Evolutionary conservation across 2,113 vertebrate genomes (phyloP), one percentile per base, ranked within the genome.

Genomic region (Paraplagusia blochii): DNA sequence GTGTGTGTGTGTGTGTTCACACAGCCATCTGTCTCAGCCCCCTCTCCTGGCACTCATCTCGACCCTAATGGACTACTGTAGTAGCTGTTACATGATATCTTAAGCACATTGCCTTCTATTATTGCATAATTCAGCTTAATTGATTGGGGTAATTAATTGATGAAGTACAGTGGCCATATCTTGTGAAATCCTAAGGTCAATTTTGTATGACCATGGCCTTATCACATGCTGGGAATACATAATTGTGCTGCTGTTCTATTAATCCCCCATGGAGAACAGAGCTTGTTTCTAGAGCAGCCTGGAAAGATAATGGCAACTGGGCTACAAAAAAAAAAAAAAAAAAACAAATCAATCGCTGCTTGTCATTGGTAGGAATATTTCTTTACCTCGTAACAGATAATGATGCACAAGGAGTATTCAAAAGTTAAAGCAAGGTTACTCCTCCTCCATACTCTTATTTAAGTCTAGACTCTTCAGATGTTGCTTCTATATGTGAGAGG

Each of bases 111-210:
- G 52, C 69, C 38, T 44, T 71, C 48, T 48, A 44, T 77, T 65
- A 76, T 72, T 68, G 60, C 52, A 76, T 75, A 42, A 76, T 66
- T 78, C 58, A 57, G 33, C 71, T 62, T 57, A 67, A 72, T 69
- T 79, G 68, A 75, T 82, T 73, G 53, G 48, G 52, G 56, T 77
- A 77, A 74, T 84, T 77, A 65, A 74, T 83, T 64, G 61, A 64
- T 67, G 34, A 57, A 68, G 64, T 61, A 47, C 49, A 52, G 52
- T 19, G 1, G 67, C 52, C 58, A 39, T 77, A 61, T 75, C 51
- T 54, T 2, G 18, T 43, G 62, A 64, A 72, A 61, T 65, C 52
- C 53, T 77, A 44, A 53, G 76, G 74, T 85, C 58, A 71, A 34
- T 81, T 70, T 77, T 11, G 8, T 43, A 53, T 76, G 64, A 81